Conservation (phyloP, 2,888 invertebrate species). For the Leptopterna dolabrata region DNA sequence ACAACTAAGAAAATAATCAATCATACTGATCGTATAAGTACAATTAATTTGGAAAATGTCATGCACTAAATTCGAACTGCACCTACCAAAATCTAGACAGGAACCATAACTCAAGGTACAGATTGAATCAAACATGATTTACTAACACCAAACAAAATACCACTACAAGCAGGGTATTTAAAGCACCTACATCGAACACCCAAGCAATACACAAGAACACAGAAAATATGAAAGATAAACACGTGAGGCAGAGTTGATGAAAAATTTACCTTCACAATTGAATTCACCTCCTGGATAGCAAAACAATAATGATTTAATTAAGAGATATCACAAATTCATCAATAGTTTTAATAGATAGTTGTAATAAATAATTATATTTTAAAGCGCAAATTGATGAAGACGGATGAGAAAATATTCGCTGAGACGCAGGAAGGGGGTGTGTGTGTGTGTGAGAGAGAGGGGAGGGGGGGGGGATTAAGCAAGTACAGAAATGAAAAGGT, state of each 20-base stretch:
- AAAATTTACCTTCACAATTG: constrained; percentile 4
- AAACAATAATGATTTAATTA: constrained; percentile 27
- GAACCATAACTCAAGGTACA: not conserved
- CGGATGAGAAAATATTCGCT: no score
- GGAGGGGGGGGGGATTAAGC: no score
- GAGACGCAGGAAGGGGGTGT: no score
- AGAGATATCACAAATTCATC: not conserved
- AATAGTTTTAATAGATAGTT: not conserved
- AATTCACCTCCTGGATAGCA: constrained; percentile 39
- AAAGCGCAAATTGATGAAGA: no score
- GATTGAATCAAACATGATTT: not conserved
- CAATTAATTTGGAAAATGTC: not conserved
- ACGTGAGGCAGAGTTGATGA: constrained; percentile 8
- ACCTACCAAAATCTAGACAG: not conserved
- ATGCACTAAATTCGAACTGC: not conserved
- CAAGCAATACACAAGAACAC: not conserved
- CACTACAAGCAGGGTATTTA: constrained; percentile 20
- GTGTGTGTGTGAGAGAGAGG: no score
- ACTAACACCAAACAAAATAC: not conserved
- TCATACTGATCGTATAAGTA: not conserved
- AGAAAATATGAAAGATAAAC: not conserved
- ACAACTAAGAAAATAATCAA: not conserved
- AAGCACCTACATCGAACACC: constrained; percentile 12
- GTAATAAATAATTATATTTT: no score
- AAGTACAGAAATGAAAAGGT: no score